Conservation (phyloP, 2,888 invertebrate species). For the Coleophora deauratella region DNA sequence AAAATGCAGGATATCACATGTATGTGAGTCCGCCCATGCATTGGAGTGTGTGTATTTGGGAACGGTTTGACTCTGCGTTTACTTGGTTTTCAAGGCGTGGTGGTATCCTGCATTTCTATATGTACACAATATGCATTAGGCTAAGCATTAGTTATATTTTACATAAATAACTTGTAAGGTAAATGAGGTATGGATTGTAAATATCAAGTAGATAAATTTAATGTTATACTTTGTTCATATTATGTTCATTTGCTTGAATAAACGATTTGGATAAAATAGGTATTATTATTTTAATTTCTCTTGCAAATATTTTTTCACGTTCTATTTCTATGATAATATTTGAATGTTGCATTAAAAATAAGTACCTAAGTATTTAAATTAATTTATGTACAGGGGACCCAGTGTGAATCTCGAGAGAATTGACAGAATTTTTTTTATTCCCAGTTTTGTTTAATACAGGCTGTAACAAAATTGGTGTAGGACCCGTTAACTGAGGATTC, state of each 20-base stretch:
- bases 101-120: slow-evolving; percentile 54
- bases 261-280: slow-evolving; percentile 66
- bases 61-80: slow-evolving; percentile 27
- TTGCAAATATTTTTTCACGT: no score
- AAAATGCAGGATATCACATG: slow-evolving; percentile 59
- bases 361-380: no score
- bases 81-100: slow-evolving; percentile 27
- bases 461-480: no score
- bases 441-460: no score
- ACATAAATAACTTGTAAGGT: slow-evolving; percentile 49
- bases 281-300: slow-evolving; percentile 32
- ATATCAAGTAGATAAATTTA: slow-evolving; percentile 74
- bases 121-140: slow-evolving; percentile 23
- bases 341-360: no score
- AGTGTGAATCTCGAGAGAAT: no score
- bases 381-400: no score
- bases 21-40: slow-evolving; percentile 6
- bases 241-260: slow-evolving; percentile 74
- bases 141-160: slow-evolving; percentile 57
- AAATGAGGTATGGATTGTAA: slow-evolving; percentile 69
- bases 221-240: slow-evolving; percentile 74
- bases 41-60: slow-evolving; percentile 15
- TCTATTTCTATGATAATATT: no score
- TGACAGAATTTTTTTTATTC: no score
- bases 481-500: no score